These are phyloP conservation scores for Cylindroiulus punctatus DNA, from an alignment of 2,888 invertebrate species.

Conservation along the genomic window DNA sequence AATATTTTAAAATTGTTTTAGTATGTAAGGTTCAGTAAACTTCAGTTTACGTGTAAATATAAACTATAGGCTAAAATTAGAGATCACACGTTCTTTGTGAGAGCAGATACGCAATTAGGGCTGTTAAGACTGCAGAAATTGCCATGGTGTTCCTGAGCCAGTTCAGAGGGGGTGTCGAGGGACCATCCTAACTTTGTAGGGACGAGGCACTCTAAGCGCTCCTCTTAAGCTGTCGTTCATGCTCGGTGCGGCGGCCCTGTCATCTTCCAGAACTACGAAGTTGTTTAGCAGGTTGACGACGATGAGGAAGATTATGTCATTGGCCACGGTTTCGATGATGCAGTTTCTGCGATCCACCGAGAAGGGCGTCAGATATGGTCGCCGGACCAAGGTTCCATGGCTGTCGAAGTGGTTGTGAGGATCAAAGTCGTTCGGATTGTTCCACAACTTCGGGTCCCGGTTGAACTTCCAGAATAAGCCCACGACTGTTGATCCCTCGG, in stretches of 20 bases:
- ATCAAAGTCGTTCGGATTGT: slow-evolving; percentile 71
- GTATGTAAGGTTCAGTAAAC: no score
- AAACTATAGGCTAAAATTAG: no score
- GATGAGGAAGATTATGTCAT: slow-evolving; percentile 76
- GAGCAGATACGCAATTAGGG: no score
- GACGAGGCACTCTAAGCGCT: neutral
- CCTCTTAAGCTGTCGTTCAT: neutral
- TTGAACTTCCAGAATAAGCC: slow-evolving; percentile 84
- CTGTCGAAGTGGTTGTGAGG: slow-evolving; percentile 73
- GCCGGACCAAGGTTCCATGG: slow-evolving; percentile 74
- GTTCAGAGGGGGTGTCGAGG: neutral
- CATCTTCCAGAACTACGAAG: slow-evolving; percentile 67
- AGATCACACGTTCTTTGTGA: no score
- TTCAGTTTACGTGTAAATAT: no score
- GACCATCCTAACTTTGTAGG: slow-evolving; percentile 43
- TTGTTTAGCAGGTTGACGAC: slow-evolving; percentile 73
- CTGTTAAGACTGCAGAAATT: no score
- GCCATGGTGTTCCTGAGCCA: no score
- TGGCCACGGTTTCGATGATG: slow-evolving; percentile 83
- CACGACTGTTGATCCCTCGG: slow-evolving; percentile 78
- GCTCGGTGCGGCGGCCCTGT: neutral
- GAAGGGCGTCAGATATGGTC: slow-evolving; percentile 79
- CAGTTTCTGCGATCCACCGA: slow-evolving; percentile 89
- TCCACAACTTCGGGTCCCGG: slow-evolving; percentile 76
- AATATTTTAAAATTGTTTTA: no score